Evolutionary conservation across 2,797 vertebrate species (phyloP).

Genomic region (Octomys mimax): DNA sequence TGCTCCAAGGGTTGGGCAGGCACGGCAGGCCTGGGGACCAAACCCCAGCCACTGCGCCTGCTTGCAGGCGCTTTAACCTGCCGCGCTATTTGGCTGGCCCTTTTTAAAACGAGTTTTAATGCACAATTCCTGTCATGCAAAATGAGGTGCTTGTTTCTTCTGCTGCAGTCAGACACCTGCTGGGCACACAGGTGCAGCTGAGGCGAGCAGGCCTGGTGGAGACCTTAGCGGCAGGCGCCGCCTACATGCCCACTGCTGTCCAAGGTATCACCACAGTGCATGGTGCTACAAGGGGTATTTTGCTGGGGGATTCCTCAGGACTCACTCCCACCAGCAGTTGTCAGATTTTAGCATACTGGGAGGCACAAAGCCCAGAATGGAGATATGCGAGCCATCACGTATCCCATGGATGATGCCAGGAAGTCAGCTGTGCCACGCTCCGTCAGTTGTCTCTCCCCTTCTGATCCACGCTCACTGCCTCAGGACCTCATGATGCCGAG

Average conservation of each 20-base stretch:
- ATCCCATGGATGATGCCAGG: accelerated
- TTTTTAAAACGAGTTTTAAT: background rate
- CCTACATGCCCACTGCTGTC: background rate
- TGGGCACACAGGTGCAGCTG: too few species aligned
- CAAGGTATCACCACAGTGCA: background rate
- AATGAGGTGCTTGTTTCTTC: background rate
- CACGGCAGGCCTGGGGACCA: too few species aligned
- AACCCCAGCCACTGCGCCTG: too few species aligned
- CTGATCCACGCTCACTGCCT: accelerated
- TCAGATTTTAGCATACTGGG: background rate
- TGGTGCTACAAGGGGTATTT: background rate
- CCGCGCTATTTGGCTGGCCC: too few species aligned
- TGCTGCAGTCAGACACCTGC: too few species aligned
- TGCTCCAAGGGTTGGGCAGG: too few species aligned
- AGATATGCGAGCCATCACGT: background rate
- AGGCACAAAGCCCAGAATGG: background rate
- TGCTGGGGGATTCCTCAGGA: too few species aligned
- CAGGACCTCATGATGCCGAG: too few species aligned
- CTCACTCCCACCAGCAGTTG: too few species aligned
- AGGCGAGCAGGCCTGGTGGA: accelerated
- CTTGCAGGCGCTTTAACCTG: too few species aligned
- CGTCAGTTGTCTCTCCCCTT: background rate
- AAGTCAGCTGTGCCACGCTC: too few species aligned
- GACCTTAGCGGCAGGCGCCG: too few species aligned
- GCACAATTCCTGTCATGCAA: background rate